Evolutionary conservation across 2,888 invertebrate genomes (phyloP), one percentile per base, ranked within the genome.

Genomic region (Atrina japonica): DNA sequence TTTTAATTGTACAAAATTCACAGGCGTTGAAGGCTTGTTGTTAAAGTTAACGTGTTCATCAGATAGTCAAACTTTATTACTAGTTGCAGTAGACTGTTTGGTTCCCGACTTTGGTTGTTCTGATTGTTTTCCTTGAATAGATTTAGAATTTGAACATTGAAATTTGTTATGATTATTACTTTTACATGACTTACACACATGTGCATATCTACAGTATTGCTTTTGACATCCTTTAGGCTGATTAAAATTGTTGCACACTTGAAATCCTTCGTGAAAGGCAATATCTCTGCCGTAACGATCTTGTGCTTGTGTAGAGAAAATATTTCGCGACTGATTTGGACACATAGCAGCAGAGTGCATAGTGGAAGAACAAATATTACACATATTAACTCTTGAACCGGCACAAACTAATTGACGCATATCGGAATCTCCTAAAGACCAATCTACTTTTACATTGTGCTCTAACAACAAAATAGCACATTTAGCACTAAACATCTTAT

Each of bases 241-340:
- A 30, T 66, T 66, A 29, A 52, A 66, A 43, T 59, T 60, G 14
- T 69, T 69, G 16, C 69, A 63, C 11, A 69, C n/a, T 50, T 69
- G 55, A 23, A 40, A 16, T 2, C 56, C 56, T 21, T 63, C 18
- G 18, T 49, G 35, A 14, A 40, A 23, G 30, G 23, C n/a, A n/a
- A n/a, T n/a, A n/a, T n/a, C n/a, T n/a, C n/a, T n/a, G n/a, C n/a
- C 18, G 30, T 49, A n/a, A 18, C 18, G 47, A 21, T 25, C 3
- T 29, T 30, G 16, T 1, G 3, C 5, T 30, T n/a, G n/a, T n/a
- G n/a, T n/a, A n/a, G n/a, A n/a, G n/a, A n/a, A n/a, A n/a, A n/a
- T n/a, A n/a, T n/a, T n/a, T n/a, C n/a, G n/a, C n/a, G n/a, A n/a
- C n/a, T n/a, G n/a, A 9, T 14, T 41, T 27, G 67, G 61, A 25